Percentiles rank a stretch among this genome's conserved stretches.
Conservation (phyloP, 2,888 invertebrate genomes). For the Andrena hattorfiana region DNA sequence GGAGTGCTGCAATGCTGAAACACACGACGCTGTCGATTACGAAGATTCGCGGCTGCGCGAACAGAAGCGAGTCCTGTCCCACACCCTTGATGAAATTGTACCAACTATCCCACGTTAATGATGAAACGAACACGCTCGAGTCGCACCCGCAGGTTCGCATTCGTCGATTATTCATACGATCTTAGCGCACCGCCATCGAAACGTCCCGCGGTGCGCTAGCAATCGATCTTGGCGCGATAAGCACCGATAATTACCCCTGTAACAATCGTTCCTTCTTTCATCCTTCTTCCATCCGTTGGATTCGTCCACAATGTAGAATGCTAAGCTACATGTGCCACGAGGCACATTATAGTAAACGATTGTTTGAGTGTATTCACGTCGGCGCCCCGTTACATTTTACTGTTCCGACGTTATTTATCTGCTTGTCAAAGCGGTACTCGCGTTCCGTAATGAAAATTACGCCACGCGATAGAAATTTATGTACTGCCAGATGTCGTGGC, state of each 20-base stretch:
- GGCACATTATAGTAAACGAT: background rate
- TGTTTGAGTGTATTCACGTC: conserved; percentile 5
- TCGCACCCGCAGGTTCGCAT: too few relatives aligned
- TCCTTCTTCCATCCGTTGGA: background rate
- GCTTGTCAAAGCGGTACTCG: conserved; percentile 41
- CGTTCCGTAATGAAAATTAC: conserved; percentile 24
- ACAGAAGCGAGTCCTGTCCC: too few relatives aligned
- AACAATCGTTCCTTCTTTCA: background rate
- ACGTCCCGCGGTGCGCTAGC: background rate
- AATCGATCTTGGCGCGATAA: conserved; percentile 3
- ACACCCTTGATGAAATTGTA: too few relatives aligned
- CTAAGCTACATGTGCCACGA: background rate
- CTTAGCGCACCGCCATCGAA: background rate
- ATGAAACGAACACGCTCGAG: too few relatives aligned
- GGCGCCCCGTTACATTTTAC: conserved; percentile 36
- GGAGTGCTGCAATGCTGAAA: too few relatives aligned
- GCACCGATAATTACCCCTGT: background rate
- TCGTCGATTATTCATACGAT: too few relatives aligned
- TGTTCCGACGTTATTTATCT: conserved; percentile 18
- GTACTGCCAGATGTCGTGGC: conserved; percentile 3
- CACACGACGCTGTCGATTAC: too few relatives aligned
- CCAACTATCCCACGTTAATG: too few relatives aligned
- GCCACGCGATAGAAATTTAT: conserved; percentile 27
- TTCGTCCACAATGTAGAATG: background rate
- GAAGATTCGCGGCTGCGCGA: too few relatives aligned